Conservation (phyloP, 92 coral and sea anemone genomes). For the Parazoanthus darwini region DNA sequence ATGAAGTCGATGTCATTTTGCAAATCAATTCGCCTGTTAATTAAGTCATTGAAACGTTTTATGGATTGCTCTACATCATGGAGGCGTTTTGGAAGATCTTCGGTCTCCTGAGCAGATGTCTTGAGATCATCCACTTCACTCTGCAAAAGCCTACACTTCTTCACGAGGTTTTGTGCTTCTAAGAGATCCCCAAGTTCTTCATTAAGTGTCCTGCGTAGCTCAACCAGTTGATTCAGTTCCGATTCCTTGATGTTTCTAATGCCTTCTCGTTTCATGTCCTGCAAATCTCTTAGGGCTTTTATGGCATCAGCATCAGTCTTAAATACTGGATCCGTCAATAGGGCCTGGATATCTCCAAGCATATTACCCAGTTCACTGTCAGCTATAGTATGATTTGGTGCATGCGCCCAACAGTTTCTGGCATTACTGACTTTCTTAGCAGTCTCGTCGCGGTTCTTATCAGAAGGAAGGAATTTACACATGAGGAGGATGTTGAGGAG, state of each 20-base stretch:
- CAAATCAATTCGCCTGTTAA: background rate
- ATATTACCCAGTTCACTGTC: background rate
- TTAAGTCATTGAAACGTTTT: background rate
- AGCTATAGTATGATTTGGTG: background rate
- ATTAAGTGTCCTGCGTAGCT: background rate
- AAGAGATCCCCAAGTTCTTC: slow-evolving; percentile 3
- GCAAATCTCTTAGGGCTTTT: slow-evolving; percentile 13
- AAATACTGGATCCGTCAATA: slow-evolving; percentile 31
- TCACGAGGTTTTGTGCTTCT: background rate
- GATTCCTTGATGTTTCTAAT: slow-evolving; percentile 15
- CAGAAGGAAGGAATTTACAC: slow-evolving; percentile 2
- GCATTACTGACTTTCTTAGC: background rate
- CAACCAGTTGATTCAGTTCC: background rate
- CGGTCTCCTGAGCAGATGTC: background rate
- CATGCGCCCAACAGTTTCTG: slow-evolving; percentile 25
- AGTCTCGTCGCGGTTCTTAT: background rate
- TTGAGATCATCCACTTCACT: background rate
- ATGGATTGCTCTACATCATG: background rate
- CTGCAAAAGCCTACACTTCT: background rate
- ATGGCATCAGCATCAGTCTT: slow-evolving; percentile 14
- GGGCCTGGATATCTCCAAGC: slow-evolving; percentile 5
- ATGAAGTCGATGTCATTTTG: background rate
- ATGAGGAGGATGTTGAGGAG: background rate
- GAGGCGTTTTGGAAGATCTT: background rate
- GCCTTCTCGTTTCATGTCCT: slow-evolving; percentile 30